phyloP scores from a whole-genome alignment of 2,113 vertebrate genomes.

The Solea solea region DNA sequence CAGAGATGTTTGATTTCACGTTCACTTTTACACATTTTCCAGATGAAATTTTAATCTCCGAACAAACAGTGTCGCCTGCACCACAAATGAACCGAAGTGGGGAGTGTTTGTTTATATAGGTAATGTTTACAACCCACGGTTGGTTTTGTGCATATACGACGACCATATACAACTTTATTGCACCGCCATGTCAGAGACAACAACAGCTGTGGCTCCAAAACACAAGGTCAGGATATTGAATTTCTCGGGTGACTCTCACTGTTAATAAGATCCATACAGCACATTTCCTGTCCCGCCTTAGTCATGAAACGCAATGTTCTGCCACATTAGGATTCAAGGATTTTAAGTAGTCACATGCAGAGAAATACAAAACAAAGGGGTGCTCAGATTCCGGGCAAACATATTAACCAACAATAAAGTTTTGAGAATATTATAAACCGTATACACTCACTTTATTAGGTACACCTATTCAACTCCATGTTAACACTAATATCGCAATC shows the following conservation, averaged over 20 bases:
- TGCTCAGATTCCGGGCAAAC: no score
- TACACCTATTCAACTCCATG: no score
- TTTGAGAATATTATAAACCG: no score
- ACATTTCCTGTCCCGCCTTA: constrained; percentile 22
- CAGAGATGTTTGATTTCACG: constrained; percentile 3
- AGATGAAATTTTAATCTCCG: neutral
- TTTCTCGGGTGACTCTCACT: constrained; percentile 33
- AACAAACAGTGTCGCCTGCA: constrained; percentile 7
- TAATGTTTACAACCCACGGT: constrained; percentile 28
- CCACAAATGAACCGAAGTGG: neutral
- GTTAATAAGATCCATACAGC: constrained; percentile 27
- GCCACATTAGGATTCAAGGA: no score
- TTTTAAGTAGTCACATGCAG: no score
- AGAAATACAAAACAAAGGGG: no score
- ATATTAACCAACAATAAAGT: no score
- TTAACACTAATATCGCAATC: no score
- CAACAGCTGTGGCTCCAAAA: constrained; percentile 1
- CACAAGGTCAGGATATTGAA: constrained; percentile 62
- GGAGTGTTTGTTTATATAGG: neutral
- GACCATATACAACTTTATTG: constrained; percentile 37
- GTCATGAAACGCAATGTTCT: neutral
- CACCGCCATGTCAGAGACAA: constrained; percentile 21
- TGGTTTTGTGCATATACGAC: constrained; percentile 11
- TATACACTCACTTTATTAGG: no score
- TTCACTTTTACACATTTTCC: neutral